Conservation (phyloP, 2,888 invertebrate species). For the Pristionchus exspectatus region DNA sequence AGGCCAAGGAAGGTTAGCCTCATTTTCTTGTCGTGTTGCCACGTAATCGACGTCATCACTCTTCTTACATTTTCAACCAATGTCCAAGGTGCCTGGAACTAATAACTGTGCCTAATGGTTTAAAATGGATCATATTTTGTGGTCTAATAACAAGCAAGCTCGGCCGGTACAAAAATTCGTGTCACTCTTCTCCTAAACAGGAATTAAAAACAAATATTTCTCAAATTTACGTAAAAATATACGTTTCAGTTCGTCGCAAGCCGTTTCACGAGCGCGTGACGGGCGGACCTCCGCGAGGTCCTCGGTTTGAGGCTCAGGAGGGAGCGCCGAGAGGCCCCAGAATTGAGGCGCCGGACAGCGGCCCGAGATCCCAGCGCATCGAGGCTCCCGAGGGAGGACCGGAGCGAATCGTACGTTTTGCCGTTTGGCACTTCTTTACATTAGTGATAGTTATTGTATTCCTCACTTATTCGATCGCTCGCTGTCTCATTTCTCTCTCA, state of each 20-base stretch:
- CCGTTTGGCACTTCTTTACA: no score
- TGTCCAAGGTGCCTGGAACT: no score
- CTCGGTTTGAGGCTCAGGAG: not conserved
- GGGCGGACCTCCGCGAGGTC: not conserved
- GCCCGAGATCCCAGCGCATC: not conserved
- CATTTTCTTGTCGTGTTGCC: not conserved
- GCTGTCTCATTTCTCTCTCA: no score
- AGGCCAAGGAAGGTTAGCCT: conserved; percentile 21
- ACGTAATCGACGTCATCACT: not conserved
- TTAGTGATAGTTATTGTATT: no score
- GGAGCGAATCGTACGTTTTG: conserved; percentile 22
- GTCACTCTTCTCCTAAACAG: not conserved
- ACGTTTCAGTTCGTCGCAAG: conserved; percentile 1
- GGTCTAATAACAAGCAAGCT: no score
- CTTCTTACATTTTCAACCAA: not conserved
- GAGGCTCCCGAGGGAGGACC: conserved; percentile 33
- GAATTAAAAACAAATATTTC: not conserved
- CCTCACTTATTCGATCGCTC: no score
- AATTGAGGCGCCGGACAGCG: not conserved
- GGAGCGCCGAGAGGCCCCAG: not conserved
- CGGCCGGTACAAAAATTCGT: no score
- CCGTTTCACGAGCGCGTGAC: conserved; percentile 19
- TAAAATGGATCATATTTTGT: no score
- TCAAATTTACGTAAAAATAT: not conserved
- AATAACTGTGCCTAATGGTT: no score